These are phyloP conservation scores for Candidula unifasciata DNA, from an alignment of 2,888 invertebrate genomes.

Conservation along the genomic window DNA sequence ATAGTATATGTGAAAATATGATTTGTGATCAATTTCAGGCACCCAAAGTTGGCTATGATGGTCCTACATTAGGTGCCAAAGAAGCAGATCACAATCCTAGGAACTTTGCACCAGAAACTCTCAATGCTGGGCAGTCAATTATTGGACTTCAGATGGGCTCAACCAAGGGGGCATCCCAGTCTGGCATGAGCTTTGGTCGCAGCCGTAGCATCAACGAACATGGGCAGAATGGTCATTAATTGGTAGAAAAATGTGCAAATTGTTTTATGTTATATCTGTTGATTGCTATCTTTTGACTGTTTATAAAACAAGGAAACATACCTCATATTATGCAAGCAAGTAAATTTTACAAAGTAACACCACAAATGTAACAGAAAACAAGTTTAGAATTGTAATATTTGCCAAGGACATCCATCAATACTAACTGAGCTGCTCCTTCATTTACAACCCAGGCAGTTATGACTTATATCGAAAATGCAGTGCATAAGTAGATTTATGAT, in stretches of 20 bases:
- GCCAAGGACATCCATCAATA: no score
- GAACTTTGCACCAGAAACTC: slow-evolving; percentile 94
- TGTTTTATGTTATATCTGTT: neutral
- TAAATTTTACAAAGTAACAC: no score
- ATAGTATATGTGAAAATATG: neutral
- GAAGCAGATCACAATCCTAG: slow-evolving; percentile 96
- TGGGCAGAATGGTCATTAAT: slow-evolving; percentile 18
- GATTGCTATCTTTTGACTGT: neutral
- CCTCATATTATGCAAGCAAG: neutral
- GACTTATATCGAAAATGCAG: no score
- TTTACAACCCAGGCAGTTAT: no score
- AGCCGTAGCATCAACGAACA: slow-evolving; percentile 60
- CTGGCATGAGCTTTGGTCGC: slow-evolving; percentile 86
- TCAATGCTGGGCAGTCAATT: slow-evolving; percentile 93
- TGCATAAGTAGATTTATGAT: no score
- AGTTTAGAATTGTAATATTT: no score
- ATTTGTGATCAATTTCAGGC: slow-evolving; percentile 40
- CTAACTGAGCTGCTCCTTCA: no score
- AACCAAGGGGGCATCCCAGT: slow-evolving; percentile 97
- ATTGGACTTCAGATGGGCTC: slow-evolving; percentile 89
- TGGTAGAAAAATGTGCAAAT: neutral
- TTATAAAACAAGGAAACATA: neutral
- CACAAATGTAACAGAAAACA: no score
- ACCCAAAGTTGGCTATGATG: slow-evolving; percentile 46
- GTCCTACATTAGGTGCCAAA: slow-evolving; percentile 81